A percentile compares a stretch with the other conserved stretches of the same genome.
phyloP scores from a whole-genome alignment of 2,797 vertebrate genomes.

The Myotis daubentonii region DNA sequence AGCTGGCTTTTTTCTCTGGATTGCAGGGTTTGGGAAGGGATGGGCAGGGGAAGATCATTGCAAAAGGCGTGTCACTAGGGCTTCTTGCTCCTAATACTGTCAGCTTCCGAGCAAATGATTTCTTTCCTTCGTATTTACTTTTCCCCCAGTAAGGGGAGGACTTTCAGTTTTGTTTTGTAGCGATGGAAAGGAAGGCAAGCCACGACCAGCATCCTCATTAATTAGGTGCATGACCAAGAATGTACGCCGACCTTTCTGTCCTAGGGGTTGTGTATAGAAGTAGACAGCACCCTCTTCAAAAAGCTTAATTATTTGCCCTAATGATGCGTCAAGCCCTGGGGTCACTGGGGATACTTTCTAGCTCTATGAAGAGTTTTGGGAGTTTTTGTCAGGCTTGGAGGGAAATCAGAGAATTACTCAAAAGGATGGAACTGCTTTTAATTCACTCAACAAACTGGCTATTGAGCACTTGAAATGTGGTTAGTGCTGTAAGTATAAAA shows the following conservation, averaged over 20 bases:
- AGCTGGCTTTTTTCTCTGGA: background rate
- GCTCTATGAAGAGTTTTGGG: background rate
- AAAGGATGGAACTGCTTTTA: background rate
- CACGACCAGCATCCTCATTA: background rate
- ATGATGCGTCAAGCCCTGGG: background rate
- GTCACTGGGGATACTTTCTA: background rate
- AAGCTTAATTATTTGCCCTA: background rate
- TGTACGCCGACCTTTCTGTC: background rate
- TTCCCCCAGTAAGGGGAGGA: background rate
- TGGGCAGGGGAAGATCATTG: background rate
- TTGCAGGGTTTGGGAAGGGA: background rate
- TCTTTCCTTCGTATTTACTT: background rate
- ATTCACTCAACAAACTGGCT: background rate
- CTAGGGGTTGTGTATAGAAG: background rate
- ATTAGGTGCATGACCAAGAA: background rate
- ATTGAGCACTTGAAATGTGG: background rate
- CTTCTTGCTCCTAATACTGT: background rate
- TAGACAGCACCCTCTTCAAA: background rate
- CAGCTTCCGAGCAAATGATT: background rate
- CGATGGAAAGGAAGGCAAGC: background rate
- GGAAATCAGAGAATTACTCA: background rate
- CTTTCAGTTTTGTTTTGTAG: constrained; percentile 50
- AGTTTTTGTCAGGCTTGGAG: constrained; percentile 29
- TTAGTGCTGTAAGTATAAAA: background rate
- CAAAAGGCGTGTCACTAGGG: background rate